These are phyloP conservation scores for Volucella zonaria DNA, from an alignment of 2,888 invertebrate species.

Conservation along the genomic window DNA sequence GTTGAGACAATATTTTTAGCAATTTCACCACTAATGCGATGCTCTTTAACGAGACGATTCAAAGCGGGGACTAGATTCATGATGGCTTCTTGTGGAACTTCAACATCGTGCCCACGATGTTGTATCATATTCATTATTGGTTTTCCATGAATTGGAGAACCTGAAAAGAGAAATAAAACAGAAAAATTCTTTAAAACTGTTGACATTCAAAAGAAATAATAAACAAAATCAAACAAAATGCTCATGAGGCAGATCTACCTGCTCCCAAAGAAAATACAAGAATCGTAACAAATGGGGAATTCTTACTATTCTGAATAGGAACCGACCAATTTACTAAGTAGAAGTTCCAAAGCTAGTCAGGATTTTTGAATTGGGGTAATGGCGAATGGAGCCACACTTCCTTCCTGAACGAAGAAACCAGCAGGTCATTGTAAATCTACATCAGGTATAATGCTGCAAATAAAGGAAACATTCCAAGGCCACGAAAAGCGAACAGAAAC, in stretches of 20 bases:
- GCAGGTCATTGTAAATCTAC: no score
- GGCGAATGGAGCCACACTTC: no score
- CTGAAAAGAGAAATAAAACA: slow-evolving; percentile 79
- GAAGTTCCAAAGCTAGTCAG: no score
- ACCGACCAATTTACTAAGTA: no score
- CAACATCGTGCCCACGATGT: slow-evolving; percentile 80
- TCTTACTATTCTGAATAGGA: no score
- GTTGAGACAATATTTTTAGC: slow-evolving; percentile 83
- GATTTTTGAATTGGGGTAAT: no score
- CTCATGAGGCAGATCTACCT: neutral
- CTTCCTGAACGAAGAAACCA: no score
- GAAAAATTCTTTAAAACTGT: neutral
- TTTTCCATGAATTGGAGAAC: slow-evolving; percentile 86
- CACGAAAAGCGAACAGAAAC: no score
- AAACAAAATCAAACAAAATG: no score
- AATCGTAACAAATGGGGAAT: neutral
- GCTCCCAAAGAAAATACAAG: neutral
- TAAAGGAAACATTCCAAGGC: no score
- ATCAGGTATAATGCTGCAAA: no score
- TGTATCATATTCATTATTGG: slow-evolving; percentile 78
- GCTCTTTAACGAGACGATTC: slow-evolving; percentile 82
- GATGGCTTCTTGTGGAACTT: slow-evolving; percentile 83
- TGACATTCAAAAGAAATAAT: no score
- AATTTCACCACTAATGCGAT: slow-evolving; percentile 81
- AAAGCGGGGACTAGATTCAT: slow-evolving; percentile 83